phyloP scores from a whole-genome alignment of 1,140 invertebrate genomes.

The Papilio xuthus region DNA sequence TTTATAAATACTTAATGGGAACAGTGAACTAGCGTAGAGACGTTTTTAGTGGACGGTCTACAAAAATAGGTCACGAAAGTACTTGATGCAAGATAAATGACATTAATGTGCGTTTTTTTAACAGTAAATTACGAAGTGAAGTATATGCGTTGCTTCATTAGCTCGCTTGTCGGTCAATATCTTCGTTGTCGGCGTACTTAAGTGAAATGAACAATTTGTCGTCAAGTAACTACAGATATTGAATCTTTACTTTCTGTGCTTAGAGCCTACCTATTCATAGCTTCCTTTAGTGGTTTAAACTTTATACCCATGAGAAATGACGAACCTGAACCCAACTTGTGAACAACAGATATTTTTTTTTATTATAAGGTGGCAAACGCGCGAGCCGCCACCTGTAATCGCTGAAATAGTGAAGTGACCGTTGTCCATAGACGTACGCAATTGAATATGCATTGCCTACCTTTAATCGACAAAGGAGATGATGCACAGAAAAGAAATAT shows the following conservation, averaged over 20 bases:
- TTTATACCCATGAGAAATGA: not conserved
- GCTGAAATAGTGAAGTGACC: too few relatives aligned
- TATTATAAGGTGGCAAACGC: too few relatives aligned
- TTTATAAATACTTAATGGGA: slow-evolving; percentile 11
- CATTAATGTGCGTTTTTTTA: not conserved
- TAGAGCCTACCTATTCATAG: not conserved
- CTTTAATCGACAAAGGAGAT: too few relatives aligned
- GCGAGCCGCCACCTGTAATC: too few relatives aligned
- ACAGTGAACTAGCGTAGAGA: not conserved
- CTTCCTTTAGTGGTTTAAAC: not conserved
- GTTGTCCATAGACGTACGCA: too few relatives aligned
- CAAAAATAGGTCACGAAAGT: slow-evolving; percentile 7
- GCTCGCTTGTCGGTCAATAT: not conserved
- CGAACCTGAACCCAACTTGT: not conserved
- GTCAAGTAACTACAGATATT: not conserved
- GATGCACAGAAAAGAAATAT: too few relatives aligned
- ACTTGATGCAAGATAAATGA: not conserved
- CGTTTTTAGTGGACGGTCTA: not conserved
- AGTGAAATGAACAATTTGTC: not conserved
- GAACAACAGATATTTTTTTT: not conserved
- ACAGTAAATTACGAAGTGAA: not conserved
- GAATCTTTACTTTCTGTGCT: not conserved
- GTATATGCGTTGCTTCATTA: not conserved
- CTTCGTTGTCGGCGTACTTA: not conserved
- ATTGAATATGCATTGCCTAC: too few relatives aligned